phyloP scores from a whole-genome alignment of 2,113 vertebrate species.

The Mesitornis unicolor region DNA sequence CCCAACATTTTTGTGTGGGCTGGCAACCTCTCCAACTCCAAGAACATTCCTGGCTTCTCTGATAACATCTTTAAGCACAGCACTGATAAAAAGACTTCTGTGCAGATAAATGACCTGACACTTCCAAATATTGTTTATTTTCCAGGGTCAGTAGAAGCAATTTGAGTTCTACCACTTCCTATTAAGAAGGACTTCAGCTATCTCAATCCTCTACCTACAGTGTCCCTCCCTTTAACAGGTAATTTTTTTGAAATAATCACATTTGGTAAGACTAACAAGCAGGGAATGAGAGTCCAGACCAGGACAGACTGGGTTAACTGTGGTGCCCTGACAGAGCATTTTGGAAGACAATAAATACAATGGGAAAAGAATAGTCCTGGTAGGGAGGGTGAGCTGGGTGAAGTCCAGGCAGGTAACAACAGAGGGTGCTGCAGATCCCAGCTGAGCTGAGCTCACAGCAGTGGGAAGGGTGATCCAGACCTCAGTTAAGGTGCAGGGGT shows the following conservation, averaged over 20 bases:
- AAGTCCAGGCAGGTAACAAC: neutral
- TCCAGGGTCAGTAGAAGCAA: neutral
- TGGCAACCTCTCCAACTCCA: neutral
- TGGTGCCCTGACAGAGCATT: neutral
- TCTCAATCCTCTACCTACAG: neutral
- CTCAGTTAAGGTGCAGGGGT: neutral
- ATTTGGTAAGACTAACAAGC: neutral
- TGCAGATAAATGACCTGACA: neutral
- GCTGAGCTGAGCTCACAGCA: neutral
- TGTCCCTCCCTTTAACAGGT: rapidly evolving
- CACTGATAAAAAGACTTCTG: neutral
- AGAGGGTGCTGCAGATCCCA: neutral
- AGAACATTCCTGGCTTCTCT: neutral
- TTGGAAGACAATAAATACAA: neutral
- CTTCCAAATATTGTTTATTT: neutral
- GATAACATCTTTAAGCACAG: neutral
- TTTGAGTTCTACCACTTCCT: neutral
- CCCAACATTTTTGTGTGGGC: neutral
- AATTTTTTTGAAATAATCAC: neutral
- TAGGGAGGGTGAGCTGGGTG: neutral
- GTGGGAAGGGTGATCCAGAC: neutral
- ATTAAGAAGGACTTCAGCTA: neutral
- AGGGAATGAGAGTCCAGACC: neutral
- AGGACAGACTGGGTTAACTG: neutral
- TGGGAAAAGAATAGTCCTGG: neutral